Base-by-base conservation (phyloP, 2,888 invertebrate genomes). In the Eubasilissa splendida region DNA sequence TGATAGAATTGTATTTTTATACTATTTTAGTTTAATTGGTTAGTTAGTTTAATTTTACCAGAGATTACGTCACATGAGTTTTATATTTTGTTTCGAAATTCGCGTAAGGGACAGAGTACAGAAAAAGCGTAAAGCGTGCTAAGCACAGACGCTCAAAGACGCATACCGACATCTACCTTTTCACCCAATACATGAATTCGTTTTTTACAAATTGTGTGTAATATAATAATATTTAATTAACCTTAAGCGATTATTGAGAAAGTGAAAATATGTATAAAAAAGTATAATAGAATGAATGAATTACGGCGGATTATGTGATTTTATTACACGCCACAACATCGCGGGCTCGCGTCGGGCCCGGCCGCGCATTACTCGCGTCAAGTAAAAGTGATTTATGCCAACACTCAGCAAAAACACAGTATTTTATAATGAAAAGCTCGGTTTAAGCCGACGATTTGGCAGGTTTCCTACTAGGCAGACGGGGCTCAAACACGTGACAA, bases 361-460 rank as follows among this genome's bases (percentile, higher is more conserved):
- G 53, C n/a, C 50, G 76, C 80, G 60, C 75, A 76, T 60, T 80
- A 76, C 42, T 80, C 65, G 52, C 50, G 74, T 53, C 66, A 60
- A 63, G 63, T 60, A 71, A 54, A 66, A 14, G 54, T 79, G 79
- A 75, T 79, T 75, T 75, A 75, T 66, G 65, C 65, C 33, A 74
- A 79, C 74, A 63, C 79, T 73, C 60, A 14, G 71, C 42, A 76
- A 63, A 76, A 63, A n/a, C 12, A 63, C 14, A 50, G 76, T 52
- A 53, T 14, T 42, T 76, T 33, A 33, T 33, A 33, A 63, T 33
- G 63, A 7, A 33, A 42, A 33, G 12, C 14, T 33, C 42, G 63
- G 63, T n/a, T 31, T 31, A 33, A 22, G 11, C 63, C 31, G 63
- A 22, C 33, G 31, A 12, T 33, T 63, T 33, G 63, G 63, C 63